Base-by-base conservation (phyloP, 2,113 vertebrate species). In the Sula dactylatra region DNA sequence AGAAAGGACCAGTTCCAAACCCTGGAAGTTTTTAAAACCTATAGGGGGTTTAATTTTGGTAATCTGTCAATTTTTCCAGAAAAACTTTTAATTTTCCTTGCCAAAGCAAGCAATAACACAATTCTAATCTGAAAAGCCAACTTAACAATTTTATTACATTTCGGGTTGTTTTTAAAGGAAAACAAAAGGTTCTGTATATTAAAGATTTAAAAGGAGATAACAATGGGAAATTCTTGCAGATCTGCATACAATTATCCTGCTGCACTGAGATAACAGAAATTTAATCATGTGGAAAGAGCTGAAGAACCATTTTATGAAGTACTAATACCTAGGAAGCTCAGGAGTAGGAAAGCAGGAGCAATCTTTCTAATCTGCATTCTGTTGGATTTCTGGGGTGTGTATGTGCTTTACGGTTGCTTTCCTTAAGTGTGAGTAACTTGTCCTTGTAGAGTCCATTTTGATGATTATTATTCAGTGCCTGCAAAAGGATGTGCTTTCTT, bases 361-460 rank as follows among this genome's bases (percentile, higher is more conserved):
- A 16, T 49, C 47, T 44, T 59, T 71, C 34, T 71, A 72, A 94
- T 91, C 76, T 92, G 36, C 69, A 82, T 91, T 89, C 73, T 76
- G 38, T 52, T 86, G 42, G 11, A 47, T 88, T 93, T 93, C 59
- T 58, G 59, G 32, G 45, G 22, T 10, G 2, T 52, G n/a, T 38
- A 31, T 45, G 9, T 47, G 8, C 38, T 94, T 88, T 79, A 78
- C 0, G 0, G 55, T 70, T 91, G 56, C 45, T 93, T 94, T 91
- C 47, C 11, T 95, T 93, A 85, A 80, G 66, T 0, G 0, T 95
- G 58, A 84, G 59, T 88, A 95, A 52, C 83, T 38, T 73, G 66
- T 90, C 86, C 88, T 92, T 93, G 45, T 45, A 58, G n/a, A 80
- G 74, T 77, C 88, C 86, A 70, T 85, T 94, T 91, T 49, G 44